These are phyloP conservation scores for Bruchidius siliquastri DNA, from an alignment of 2,888 invertebrate genomes.

Conservation along the genomic window DNA sequence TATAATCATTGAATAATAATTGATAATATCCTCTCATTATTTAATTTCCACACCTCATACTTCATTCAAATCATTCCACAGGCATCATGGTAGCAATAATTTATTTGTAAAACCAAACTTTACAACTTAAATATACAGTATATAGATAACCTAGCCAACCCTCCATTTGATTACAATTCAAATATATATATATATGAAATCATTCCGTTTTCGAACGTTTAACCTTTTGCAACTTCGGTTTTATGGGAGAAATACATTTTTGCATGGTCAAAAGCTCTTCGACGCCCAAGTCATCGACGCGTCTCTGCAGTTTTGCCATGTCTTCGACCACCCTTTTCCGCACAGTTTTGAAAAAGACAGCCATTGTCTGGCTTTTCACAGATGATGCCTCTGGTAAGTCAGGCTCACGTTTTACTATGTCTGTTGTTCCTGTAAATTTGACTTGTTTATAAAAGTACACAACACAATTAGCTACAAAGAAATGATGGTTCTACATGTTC, in stretches of 20 bases:
- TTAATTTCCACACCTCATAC: too few relatives aligned
- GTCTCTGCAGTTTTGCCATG: not conserved
- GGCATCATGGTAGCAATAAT: too few relatives aligned
- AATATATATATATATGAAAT: not conserved
- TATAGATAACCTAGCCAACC: too few relatives aligned
- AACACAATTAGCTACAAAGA: too few relatives aligned
- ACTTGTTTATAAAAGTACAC: too few relatives aligned
- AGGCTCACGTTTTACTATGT: not conserved
- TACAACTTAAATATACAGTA: too few relatives aligned
- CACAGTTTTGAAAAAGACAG: not conserved
- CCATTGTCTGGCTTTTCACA: not conserved
- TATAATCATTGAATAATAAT: too few relatives aligned
- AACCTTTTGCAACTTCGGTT: not conserved
- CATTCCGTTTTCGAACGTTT: not conserved
- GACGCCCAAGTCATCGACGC: not conserved
- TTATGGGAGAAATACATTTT: not conserved
- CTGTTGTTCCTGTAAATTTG: not conserved
- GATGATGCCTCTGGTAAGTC: not conserved
- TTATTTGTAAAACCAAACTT: too few relatives aligned
- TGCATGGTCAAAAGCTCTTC: not conserved
- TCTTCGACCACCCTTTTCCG: not conserved
- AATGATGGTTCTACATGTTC: too few relatives aligned
- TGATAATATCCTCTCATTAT: too few relatives aligned
- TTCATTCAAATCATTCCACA: too few relatives aligned
- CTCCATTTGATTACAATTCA: too few relatives aligned